phyloP scores from a whole-genome alignment of 1,140 invertebrate genomes.

The Chionoecetes opilio region DNA sequence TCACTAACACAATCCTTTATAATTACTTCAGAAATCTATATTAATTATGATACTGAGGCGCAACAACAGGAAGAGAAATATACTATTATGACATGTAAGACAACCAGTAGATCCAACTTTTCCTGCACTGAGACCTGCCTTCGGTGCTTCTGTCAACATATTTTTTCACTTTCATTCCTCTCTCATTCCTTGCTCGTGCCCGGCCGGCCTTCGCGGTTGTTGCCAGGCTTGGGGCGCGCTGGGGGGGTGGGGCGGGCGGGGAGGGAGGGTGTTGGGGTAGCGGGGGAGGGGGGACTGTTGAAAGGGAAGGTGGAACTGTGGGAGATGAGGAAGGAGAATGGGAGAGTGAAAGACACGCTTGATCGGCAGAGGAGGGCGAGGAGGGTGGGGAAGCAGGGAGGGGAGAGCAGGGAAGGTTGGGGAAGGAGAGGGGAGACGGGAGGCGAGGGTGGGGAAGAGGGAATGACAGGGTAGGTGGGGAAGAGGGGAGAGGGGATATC shows the following conservation, averaged over 20 bases:
- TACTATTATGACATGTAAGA: too few relatives aligned
- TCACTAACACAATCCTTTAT: too few relatives aligned
- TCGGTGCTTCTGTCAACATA: neutral
- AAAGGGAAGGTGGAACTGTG: neutral
- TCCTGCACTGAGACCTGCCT: neutral
- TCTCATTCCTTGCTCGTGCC: too few relatives aligned
- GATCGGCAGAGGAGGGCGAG: neutral
- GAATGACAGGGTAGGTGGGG: neutral
- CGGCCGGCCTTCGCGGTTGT: neutral
- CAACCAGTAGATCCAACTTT: neutral
- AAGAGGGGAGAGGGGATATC: neutral
- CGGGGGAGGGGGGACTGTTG: neutral
- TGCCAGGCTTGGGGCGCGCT: neutral
- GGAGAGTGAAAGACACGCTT: neutral
- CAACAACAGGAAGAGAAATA: too few relatives aligned
- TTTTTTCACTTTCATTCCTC: too few relatives aligned
- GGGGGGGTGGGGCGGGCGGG: neutral
- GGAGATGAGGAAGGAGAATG: neutral
- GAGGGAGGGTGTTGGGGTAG: neutral
- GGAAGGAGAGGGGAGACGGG: too few relatives aligned
- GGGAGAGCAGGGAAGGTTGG: neutral
- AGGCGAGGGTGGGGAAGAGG: neutral
- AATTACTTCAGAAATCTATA: too few relatives aligned
- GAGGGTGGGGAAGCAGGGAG: neutral
- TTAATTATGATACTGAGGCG: too few relatives aligned